phyloP scores from a whole-genome alignment of 2,888 invertebrate species.

The Pseudococcus jackbeardsleyi region DNA sequence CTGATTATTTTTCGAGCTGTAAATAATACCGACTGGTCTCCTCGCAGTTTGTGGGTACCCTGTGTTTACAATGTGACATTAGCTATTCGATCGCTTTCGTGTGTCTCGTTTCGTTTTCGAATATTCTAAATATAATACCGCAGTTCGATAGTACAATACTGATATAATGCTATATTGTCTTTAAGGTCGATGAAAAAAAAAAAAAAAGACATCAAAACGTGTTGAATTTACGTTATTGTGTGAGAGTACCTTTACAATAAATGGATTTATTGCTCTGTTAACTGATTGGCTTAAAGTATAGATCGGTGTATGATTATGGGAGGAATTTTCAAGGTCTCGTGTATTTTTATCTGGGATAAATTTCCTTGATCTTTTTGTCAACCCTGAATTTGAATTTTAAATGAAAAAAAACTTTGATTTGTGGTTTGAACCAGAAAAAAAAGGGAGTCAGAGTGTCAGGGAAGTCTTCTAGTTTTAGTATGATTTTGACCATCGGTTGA shows the following conservation, averaged over 20 bases:
- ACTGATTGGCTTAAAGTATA: constrained; percentile 24
- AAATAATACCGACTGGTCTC: neutral
- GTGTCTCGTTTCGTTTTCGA: neutral
- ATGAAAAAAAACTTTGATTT: too few relatives aligned
- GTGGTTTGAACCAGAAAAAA: too few relatives aligned
- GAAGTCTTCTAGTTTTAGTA: too few relatives aligned
- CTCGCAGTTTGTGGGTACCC: neutral
- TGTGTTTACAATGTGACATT: constrained; percentile 30
- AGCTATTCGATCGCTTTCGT: neutral
- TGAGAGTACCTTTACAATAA: neutral
- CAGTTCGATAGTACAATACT: neutral
- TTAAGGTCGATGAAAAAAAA: neutral
- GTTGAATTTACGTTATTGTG: neutral
- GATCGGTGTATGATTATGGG: neutral
- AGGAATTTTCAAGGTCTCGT: neutral
- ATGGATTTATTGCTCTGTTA: neutral
- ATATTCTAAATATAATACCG: neutral
- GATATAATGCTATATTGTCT: constrained; percentile 1
- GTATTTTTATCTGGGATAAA: neutral
- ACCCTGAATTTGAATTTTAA: neutral
- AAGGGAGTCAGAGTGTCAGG: too few relatives aligned
- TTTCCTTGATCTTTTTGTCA: neutral
- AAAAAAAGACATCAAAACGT: neutral
- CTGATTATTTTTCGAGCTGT: constrained; percentile 18
- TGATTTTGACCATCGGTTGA: too few relatives aligned